Conservation (phyloP, 2,113 vertebrate species). For the Cyanoderma ruficeps region DNA sequence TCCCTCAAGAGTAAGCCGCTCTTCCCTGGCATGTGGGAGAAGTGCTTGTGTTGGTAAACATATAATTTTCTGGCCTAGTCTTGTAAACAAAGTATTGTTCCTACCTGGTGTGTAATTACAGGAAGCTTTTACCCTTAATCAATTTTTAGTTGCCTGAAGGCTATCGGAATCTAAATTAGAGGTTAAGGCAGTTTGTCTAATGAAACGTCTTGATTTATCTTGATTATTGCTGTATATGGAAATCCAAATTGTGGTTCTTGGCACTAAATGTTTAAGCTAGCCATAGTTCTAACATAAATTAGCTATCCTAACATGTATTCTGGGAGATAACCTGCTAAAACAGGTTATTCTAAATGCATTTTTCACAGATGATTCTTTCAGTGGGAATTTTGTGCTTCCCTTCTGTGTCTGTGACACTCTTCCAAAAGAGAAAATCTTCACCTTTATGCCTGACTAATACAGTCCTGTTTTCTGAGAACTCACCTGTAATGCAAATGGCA, state of each 20-base stretch:
- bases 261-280: not conserved
- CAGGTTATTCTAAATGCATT: not conserved
- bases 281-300: not conserved
- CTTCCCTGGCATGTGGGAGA: not conserved
- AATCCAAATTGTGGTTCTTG: not conserved
- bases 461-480: not conserved
- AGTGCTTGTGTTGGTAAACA: not conserved
- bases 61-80: not conserved
- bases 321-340: not conserved
- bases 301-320: not conserved
- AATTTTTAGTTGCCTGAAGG: not conserved
- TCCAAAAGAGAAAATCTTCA: not conserved
- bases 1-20: not conserved
- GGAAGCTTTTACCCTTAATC: constrained; percentile 25
- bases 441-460: not conserved
- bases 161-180: not conserved
- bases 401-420: not conserved
- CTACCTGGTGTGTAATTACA: not conserved
- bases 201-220: not conserved
- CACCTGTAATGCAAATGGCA: not conserved
- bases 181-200: not conserved
- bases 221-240: not conserved
- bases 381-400: not conserved
- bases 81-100: not conserved
- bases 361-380: not conserved